Conservation (phyloP, 1,140 invertebrate species). For the Drosophila repletoides region DNA sequence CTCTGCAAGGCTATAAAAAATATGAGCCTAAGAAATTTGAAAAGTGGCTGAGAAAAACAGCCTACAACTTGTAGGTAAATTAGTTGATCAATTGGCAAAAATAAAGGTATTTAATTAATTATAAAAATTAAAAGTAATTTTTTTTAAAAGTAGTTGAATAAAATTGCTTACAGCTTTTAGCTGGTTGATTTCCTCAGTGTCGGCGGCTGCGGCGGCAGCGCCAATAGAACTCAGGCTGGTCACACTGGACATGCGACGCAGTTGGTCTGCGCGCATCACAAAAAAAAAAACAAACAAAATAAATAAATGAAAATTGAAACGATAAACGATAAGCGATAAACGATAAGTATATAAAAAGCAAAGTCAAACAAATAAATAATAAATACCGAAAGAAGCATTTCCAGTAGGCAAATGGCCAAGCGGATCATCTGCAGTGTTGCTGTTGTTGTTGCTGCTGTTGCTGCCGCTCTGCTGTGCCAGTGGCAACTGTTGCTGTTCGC, state of each 20-base stretch:
- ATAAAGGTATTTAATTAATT: not conserved
- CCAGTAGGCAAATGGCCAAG: conserved; percentile 77
- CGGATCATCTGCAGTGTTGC: conserved; percentile 55
- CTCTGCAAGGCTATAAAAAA: too few species aligned
- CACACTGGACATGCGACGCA: conserved; percentile 74
- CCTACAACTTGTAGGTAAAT: too few species aligned
- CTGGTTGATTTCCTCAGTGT: conserved; percentile 81
- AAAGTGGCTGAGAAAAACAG: too few species aligned
- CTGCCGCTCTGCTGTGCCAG: conserved; percentile 8
- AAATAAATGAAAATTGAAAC: not conserved
- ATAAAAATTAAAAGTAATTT: conserved; percentile 1
- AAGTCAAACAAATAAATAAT: conserved; percentile 29
- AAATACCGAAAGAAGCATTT: conserved; percentile 80
- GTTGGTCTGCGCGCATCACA: conserved; percentile 48
- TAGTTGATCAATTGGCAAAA: not conserved
- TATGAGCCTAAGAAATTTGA: too few species aligned
- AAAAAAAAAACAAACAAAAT: conserved; percentile 14
- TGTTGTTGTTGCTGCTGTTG: conserved; percentile 20
- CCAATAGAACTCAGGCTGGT: conserved; percentile 53
- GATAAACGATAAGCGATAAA: conserved; percentile 31
- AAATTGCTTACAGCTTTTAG: conserved; percentile 82
- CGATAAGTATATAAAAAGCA: conserved; percentile 36
- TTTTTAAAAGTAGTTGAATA: conserved; percentile 1
- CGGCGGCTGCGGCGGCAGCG: conserved; percentile 32
- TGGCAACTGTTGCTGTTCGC: conserved; percentile 19